These are phyloP conservation scores for Pantherophis vulpinus DNA, from an alignment of 2,797 vertebrate species.

Conservation along the genomic window DNA sequence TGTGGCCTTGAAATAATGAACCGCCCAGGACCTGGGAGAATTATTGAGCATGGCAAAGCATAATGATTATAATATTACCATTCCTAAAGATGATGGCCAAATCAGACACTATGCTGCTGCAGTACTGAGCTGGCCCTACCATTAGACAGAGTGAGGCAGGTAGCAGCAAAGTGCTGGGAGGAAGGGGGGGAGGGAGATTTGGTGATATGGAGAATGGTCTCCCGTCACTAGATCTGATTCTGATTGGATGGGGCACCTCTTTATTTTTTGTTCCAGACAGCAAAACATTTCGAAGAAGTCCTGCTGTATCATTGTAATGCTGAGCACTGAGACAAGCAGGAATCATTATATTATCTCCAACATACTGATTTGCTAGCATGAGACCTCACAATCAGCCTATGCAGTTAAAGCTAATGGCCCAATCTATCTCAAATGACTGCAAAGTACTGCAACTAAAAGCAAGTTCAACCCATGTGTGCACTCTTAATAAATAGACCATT, in stretches of 20 bases:
- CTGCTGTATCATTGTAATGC: background rate
- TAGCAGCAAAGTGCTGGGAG: background rate
- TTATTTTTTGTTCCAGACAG: background rate
- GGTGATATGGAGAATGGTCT: background rate
- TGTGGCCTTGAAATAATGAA: background rate
- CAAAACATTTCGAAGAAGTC: background rate
- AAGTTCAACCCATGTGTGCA: constrained; percentile 23
- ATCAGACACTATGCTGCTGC: background rate
- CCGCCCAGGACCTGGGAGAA: background rate
- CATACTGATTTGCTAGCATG: background rate
- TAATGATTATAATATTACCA: background rate
- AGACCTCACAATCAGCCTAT: background rate
- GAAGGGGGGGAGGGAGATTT: background rate
- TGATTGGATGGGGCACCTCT: background rate
- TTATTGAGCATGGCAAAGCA: background rate
- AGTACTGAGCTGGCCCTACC: background rate
- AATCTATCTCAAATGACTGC: background rate
- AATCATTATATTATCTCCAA: background rate
- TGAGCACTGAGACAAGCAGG: background rate
- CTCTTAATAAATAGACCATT: constrained; percentile 17
- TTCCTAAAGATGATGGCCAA: background rate
- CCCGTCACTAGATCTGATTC: background rate
- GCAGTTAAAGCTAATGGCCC: background rate
- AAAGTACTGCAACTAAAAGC: constrained; percentile 17
- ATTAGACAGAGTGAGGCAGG: background rate